Evolutionary conservation across 1,140 invertebrate species (phyloP), one percentile per base, ranked within the genome.

Genomic region (Triops longicaudatus): DNA sequence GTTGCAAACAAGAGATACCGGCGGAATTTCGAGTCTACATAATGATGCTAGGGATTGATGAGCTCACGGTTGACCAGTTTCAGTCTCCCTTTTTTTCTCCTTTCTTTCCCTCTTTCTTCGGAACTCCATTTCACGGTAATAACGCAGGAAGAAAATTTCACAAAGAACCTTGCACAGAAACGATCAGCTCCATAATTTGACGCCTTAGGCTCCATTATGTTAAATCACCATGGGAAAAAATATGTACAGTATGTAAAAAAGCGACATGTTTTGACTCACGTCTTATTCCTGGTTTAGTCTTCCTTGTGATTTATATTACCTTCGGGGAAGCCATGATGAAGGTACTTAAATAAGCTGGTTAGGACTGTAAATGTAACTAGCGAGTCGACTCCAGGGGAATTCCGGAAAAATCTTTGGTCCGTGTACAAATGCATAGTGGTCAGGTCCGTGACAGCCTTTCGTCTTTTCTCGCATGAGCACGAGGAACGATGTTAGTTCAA

Each of bases 21-120:
- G 17, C 50, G 50, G 22, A 63, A 63, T 63, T 63, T 63, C 50
- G 50, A n/a, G 50, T 63, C 50, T 63, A 63, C 50, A 63, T 63
- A 63, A 63, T 63, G n/a, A 63, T 63, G 50, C 50, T 14, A 14
- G 50, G 50, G 22, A 63, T 63, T 63, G 50, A 63, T 63, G 50
- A 63, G 14, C 50, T 63, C 14, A 63, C 50, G 50, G 10, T 63
- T 63, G 50, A 63, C 50, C 50, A 22, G 50, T 17, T 22, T n/a
- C 10, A 63, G 17, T 63, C 50, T 63, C 22, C 50, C 17, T 14
- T 63, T 63, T 37, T 63, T 22, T n/a, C 43, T 44, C 43, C 43
- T 12, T 44, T 44, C 43, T 44, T 44, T 7, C n/a, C 31, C 31
- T 37, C 31, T 37, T 63, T n/a, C 50, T 63, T 63, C 2, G 50